A percentile compares a stretch with the other conserved stretches of the same genome.
Evolutionary conservation across 2,113 vertebrate species (phyloP).

Genomic region (Burhinus bistriatus): DNA sequence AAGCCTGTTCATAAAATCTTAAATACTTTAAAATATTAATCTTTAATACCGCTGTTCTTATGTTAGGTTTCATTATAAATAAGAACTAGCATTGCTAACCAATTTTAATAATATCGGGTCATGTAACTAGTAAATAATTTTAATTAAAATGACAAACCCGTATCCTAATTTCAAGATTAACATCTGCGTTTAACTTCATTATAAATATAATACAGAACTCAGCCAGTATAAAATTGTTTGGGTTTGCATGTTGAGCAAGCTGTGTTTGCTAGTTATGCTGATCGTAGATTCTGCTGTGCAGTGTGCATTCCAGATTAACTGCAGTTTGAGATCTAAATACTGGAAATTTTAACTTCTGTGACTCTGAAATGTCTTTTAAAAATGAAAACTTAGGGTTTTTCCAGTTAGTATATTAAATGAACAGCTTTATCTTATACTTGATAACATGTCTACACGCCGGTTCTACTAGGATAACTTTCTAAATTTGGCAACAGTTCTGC

Average conservation of each 20-base stretch:
- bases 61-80: background rate
- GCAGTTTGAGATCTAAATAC: background rate
- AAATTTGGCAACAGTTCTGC: background rate
- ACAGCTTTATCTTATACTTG: background rate
- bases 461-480: background rate
- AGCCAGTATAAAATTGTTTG: background rate
- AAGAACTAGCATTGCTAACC: background rate
- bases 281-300: background rate
- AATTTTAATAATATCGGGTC: background rate
- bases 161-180: background rate
- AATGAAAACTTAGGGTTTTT: background rate
- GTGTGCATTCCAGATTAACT: background rate
- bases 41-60: background rate
- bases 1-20: constrained; percentile 3
- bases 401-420: background rate
- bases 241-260: background rate
- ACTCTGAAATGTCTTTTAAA: background rate
- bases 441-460: accelerated
- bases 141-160: background rate
- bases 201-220: background rate
- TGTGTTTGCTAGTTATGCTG: background rate
- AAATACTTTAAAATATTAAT: background rate
- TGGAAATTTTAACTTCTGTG: background rate
- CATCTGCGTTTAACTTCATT: background rate
- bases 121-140: background rate